Conservation (phyloP, 2,797 vertebrate genomes). For the Eremophila alpestris region DNA sequence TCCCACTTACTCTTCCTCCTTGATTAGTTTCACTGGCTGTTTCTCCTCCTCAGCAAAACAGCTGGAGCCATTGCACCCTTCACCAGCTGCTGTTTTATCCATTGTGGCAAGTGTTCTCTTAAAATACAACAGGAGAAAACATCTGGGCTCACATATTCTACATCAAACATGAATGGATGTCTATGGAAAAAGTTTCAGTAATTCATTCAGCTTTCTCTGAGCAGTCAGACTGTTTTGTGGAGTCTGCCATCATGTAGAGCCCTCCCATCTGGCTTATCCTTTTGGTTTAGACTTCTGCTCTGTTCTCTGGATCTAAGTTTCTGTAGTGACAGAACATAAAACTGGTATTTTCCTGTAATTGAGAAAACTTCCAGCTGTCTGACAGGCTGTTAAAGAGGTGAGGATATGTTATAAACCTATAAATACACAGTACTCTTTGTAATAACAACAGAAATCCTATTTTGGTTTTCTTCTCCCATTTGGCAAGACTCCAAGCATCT, state of each 20-base stretch:
- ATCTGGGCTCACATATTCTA: not conserved
- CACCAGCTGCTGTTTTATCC: not conserved
- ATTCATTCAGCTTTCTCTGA: constrained; percentile 13
- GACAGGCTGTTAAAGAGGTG: constrained; percentile 53
- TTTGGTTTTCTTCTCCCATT: constrained; percentile 17
- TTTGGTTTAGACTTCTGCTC: constrained; percentile 40
- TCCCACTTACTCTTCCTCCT: not conserved
- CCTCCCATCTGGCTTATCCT: constrained; percentile 53
- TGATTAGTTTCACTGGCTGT: not conserved
- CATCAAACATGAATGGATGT: not conserved
- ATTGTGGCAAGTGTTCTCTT: not conserved
- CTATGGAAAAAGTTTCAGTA: not conserved
- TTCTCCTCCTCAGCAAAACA: not conserved
- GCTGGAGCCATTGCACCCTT: not conserved
- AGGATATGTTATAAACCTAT: constrained; percentile 7
- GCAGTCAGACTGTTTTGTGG: not conserved
- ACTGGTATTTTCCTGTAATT: constrained; percentile 34
- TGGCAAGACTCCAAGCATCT: constrained; percentile 1
- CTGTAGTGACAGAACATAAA: constrained; percentile 48
- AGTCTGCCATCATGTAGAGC: not conserved
- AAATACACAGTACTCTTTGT: not conserved
- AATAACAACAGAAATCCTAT: constrained; percentile 5
- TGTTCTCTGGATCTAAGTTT: constrained; percentile 4
- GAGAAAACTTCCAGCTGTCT: constrained; percentile 43
- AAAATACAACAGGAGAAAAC: not conserved